Conservation (phyloP, 2,888 invertebrate genomes). For the Drosophila colorata region DNA sequence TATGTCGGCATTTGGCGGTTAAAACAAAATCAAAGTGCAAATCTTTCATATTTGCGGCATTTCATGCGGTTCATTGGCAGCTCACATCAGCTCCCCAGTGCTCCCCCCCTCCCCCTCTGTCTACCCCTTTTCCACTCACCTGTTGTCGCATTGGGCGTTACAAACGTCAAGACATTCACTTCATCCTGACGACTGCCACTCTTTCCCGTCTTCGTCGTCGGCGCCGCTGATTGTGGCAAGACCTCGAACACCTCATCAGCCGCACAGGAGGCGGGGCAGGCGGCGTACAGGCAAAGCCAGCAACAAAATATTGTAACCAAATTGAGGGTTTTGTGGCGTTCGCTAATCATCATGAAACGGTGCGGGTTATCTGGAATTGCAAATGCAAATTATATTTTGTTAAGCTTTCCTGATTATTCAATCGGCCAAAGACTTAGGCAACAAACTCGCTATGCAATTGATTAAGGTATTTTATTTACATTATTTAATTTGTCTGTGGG, state of each 20-base stretch:
- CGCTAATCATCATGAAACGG: conserved; percentile 76
- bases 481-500: neutral
- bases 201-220: conserved; percentile 34
- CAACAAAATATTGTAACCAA: conserved; percentile 79
- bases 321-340: conserved; percentile 82
- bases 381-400: conserved; percentile 56
- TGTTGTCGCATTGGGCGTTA: conserved; percentile 70
- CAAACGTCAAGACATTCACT: conserved; percentile 63
- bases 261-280: conserved; percentile 40
- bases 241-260: conserved; percentile 66
- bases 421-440: conserved; percentile 41
- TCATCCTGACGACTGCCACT: conserved; percentile 68
- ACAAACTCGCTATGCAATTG: conserved; percentile 21
- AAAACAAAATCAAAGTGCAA: conserved; percentile 77
- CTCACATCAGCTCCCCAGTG: conserved; percentile 2
- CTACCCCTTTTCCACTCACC: conserved; percentile 51
- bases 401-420: conserved; percentile 55
- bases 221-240: conserved; percentile 56
- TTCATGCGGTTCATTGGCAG: conserved; percentile 67
- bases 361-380: conserved; percentile 55
- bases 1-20: conserved; percentile 71
- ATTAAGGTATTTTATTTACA: neutral
- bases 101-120: neutral
- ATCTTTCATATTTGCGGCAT: conserved; percentile 75
- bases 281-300: conserved; percentile 40